phyloP scores from a whole-genome alignment of 2,113 vertebrate genomes.

The Pipra filicauda region DNA sequence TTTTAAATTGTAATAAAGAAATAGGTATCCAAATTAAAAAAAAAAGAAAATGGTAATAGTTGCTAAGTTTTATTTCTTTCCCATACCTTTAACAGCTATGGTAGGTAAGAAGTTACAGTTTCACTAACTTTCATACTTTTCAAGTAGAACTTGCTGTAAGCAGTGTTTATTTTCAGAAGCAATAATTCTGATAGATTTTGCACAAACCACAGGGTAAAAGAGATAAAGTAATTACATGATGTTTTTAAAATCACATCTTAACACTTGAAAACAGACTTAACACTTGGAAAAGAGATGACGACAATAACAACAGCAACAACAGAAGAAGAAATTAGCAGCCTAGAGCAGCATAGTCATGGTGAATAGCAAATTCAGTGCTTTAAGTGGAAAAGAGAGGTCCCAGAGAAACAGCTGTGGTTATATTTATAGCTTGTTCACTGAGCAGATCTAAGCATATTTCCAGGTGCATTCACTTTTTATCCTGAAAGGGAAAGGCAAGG shows the following conservation, averaged over 20 bases:
- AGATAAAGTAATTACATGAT: neutral
- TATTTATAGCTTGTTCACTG: neutral
- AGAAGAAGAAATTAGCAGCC: neutral
- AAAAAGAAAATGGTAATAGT: neutral
- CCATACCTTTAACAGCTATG: neutral
- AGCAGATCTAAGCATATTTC: neutral
- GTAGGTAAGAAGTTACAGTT: neutral
- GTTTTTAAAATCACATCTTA: neutral
- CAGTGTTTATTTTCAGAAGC: neutral
- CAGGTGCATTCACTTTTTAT: neutral
- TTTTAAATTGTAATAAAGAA: neutral
- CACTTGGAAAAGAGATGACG: neutral
- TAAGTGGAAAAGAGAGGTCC: neutral
- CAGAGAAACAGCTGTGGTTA: neutral
- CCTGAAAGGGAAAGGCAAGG: neutral
- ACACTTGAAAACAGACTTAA: neutral
- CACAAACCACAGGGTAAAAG: neutral
- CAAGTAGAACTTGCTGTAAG: neutral
- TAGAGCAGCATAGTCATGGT: neutral
- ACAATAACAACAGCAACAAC: neutral
- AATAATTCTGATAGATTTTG: neutral
- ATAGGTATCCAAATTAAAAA: neutral
- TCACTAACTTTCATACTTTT: neutral
- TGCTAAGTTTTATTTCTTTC: neutral
- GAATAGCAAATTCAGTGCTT: neutral